A percentile compares a stretch with the other conserved stretches of the same genome.
Conservation (phyloP, 2,797 vertebrate species). For the Silurus aristotelis region DNA sequence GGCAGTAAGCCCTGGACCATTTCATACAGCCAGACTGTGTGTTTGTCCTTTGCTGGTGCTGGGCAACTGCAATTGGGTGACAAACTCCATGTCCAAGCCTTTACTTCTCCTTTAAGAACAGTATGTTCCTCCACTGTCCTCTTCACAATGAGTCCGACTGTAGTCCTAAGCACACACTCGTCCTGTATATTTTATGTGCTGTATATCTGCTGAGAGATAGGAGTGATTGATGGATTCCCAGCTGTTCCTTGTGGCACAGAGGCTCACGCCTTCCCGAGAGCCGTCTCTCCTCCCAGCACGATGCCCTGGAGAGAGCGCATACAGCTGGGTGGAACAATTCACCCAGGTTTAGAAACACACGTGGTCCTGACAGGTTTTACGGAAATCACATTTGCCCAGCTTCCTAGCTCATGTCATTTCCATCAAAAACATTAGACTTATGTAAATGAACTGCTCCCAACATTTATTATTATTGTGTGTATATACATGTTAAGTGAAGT, state of each 20-base stretch:
- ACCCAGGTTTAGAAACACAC: constrained; percentile 3
- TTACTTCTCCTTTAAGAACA: constrained; percentile 50
- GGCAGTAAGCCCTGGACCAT: constrained; percentile 38
- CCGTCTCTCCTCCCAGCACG: constrained; percentile 36
- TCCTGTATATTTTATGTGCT: constrained; percentile 40
- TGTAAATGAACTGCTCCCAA: constrained; percentile 15
- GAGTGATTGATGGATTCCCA: constrained; percentile 41
- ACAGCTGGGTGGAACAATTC: constrained; percentile 18
- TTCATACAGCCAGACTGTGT: constrained; percentile 14
- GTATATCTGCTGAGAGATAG: constrained; percentile 27
- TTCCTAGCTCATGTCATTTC: constrained; percentile 9
- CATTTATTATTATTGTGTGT: constrained; percentile 27
- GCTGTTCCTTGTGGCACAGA: constrained; percentile 34
- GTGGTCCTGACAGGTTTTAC: constrained; percentile 18
- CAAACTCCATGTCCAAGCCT: not conserved
- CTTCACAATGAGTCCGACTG: constrained; percentile 28
- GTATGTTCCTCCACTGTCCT: constrained; percentile 30
- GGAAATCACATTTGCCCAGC: constrained; percentile 1
- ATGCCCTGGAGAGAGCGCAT: constrained; percentile 27
- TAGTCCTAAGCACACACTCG: constrained; percentile 3
- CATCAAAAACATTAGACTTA: constrained; percentile 31
- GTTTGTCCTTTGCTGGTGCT: constrained; percentile 3
- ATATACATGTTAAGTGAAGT: constrained; percentile 17
- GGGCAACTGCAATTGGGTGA: not conserved
- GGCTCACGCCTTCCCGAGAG: constrained; percentile 4